These are phyloP conservation scores for Rhyzopertha dominica DNA, from an alignment of 1,140 invertebrate genomes.

Conservation along the genomic window DNA sequence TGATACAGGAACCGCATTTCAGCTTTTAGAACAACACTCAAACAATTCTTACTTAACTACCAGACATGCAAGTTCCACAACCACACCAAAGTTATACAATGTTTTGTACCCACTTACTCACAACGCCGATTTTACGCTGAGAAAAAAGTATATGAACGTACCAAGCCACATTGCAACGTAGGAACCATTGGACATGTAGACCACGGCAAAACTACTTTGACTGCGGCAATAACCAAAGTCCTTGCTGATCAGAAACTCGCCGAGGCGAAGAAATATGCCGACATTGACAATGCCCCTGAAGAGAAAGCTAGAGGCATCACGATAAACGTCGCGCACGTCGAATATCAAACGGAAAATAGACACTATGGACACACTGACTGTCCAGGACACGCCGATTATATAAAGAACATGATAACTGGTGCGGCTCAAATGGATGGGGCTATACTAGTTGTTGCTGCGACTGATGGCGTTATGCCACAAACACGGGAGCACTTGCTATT, in stretches of 20 bases:
- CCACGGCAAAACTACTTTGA: slow-evolving; percentile 95
- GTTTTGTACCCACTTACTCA: slow-evolving; percentile 16
- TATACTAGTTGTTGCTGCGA: slow-evolving; percentile 58
- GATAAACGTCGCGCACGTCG: slow-evolving; percentile 62
- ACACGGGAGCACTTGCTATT: slow-evolving; percentile 84
- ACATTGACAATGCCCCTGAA: slow-evolving; percentile 91
- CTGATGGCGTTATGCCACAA: slow-evolving; percentile 61
- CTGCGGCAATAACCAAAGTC: slow-evolving; percentile 92
- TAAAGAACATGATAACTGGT: slow-evolving; percentile 64
- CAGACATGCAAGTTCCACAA: slow-evolving; percentile 24
- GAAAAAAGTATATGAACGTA: slow-evolving; percentile 69
- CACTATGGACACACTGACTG: slow-evolving; percentile 66
- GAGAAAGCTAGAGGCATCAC: slow-evolving; percentile 77
- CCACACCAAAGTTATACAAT: slow-evolving; percentile 22
- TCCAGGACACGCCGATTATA: slow-evolving; percentile 58
- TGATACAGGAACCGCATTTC: no score
- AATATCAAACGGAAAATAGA: slow-evolving; percentile 58
- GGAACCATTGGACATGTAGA: slow-evolving; percentile 98
- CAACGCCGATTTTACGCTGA: slow-evolving; percentile 56
- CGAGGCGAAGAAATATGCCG: slow-evolving; percentile 71
- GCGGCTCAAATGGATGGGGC: slow-evolving; percentile 64
- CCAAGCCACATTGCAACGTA: slow-evolving; percentile 70
- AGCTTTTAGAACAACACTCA: slow-evolving; percentile 33
- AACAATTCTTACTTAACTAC: slow-evolving; percentile 33
- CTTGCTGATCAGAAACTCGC: slow-evolving; percentile 64